These are phyloP conservation scores for Torymus auratus DNA, from an alignment of 2,888 invertebrate species.

Conservation along the genomic window DNA sequence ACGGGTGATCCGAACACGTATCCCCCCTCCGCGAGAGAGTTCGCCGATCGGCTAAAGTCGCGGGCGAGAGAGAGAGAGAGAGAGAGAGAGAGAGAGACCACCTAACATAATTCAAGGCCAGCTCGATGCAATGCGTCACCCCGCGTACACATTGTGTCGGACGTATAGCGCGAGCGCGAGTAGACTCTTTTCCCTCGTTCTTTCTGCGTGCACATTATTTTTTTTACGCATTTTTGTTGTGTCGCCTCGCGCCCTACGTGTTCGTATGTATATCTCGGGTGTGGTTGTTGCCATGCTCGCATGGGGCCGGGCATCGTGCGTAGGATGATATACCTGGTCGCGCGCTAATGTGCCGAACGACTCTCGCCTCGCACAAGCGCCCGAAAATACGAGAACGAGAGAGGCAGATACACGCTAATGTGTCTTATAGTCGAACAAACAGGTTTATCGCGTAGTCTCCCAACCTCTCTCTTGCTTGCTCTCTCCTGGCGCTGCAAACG, in stretches of 20 bases:
- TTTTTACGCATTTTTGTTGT: constrained; percentile 7
- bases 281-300: constrained; percentile 63
- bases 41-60: constrained; percentile 56
- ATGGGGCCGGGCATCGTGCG: constrained; percentile 65
- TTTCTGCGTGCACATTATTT: constrained; percentile 10
- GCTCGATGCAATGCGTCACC: constrained; percentile 69
- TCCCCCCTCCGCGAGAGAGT: not conserved
- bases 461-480: no score
- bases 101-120: constrained; percentile 69
- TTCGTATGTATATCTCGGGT: constrained; percentile 59
- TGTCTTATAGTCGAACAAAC: constrained; percentile 52
- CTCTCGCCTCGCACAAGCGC: not conserved
- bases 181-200: constrained; percentile 58
- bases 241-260: not conserved
- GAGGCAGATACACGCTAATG: constrained; percentile 32
- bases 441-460: constrained; percentile 51
- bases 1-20: constrained; percentile 47
- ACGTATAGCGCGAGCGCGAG: constrained; percentile 52
- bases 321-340: constrained; percentile 72
- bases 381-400: constrained; percentile 44
- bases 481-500: constrained; percentile 6
- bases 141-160: constrained; percentile 67
- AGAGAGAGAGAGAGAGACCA: constrained; percentile 59
- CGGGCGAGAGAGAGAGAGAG: constrained; percentile 59
- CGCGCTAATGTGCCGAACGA: constrained; percentile 49